Evolutionary conservation across 2,113 vertebrate species (phyloP).

Genomic region (Oreochromis tanganicae): DNA sequence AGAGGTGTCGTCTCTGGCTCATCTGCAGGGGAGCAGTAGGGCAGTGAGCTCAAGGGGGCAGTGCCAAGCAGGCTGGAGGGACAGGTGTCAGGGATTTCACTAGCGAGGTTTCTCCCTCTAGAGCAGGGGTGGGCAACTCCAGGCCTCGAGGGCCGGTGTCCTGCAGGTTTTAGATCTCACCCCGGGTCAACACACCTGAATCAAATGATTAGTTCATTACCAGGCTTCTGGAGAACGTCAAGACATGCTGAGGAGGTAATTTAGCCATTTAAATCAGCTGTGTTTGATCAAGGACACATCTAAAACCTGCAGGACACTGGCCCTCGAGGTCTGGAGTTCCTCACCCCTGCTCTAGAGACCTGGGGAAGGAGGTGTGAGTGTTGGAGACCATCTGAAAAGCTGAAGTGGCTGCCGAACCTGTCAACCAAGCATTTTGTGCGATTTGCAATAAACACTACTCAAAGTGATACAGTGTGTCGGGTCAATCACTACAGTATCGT

Average conservation of each 20-base stretch:
- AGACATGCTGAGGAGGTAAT: no score
- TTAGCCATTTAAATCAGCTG: no score
- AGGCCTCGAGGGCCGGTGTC: no score
- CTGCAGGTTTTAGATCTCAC: no score
- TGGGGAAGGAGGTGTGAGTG: not conserved
- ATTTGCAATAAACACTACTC: not conserved
- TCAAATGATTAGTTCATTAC: no score
- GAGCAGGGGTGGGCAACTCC: no score
- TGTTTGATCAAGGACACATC: no score
- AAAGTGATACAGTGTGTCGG: not conserved
- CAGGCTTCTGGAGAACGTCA: no score
- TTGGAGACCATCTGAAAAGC: not conserved
- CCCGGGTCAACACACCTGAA: no score
- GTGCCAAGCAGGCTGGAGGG: not conserved
- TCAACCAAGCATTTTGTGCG: rapidly evolving
- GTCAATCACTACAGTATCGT: not conserved
- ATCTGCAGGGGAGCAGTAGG: not conserved
- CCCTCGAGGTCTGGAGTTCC: no score
- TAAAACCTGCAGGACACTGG: no score
- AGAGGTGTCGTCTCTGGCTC: not conserved
- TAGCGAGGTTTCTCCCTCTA: not conserved
- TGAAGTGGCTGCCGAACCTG: not conserved
- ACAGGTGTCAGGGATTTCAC: not conserved
- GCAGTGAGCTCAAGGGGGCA: not conserved
- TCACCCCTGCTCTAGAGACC: not conserved